Base-by-base conservation (phyloP, 2,888 invertebrate genomes). In the Cataglyphis albicans region DNA sequence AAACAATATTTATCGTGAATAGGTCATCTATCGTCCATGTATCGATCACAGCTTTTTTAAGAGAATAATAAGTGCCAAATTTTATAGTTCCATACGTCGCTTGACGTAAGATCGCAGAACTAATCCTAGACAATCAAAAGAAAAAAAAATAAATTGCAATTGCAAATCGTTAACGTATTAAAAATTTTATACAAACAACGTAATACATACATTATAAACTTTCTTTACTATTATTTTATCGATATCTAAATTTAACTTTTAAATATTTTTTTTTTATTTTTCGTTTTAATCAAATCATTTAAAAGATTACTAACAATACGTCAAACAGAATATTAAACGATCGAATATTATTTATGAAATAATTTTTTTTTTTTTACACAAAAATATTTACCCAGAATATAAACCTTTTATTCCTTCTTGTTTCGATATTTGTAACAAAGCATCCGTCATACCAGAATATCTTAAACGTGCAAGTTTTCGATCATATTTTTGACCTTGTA, bases 11-110 rank as follows among this genome's bases (percentile, higher is more conserved):
- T 86, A 94, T 93, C 73, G 92, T 94, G 94, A 94, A 93, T 94
- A 95, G 88, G 93, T 94, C 89, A 93, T 95, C 88, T 91, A 92
- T 92, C 73, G 93, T 93, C 94, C 94, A 94, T 72, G 86, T 92
- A 44, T 94, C 91, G 87, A 91, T 91, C 96, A 92, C 92, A 84
- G 96, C 94, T 92, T 97, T 96, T 95, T 99, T 98, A 89, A 99
- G 95, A 1, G 98, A 97, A 94, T 99, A 98, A 95, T 99, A 99
- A 15, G 98, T 98, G 89, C 99, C 99, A 94, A 99, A 99, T 95
- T 99, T 99, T 86, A 99, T 98, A 52, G 99, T 99, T 90, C 99
- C 99, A 95, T 99, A 99, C 57, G 98, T 98, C 44, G 98, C 98
- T 95, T 99, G 99, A 3, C 99, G 96, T 82, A 99, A 95, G 75